These are phyloP conservation scores for Rhipidura dahli DNA, from an alignment of 2,113 vertebrate genomes.

Conservation along the genomic window DNA sequence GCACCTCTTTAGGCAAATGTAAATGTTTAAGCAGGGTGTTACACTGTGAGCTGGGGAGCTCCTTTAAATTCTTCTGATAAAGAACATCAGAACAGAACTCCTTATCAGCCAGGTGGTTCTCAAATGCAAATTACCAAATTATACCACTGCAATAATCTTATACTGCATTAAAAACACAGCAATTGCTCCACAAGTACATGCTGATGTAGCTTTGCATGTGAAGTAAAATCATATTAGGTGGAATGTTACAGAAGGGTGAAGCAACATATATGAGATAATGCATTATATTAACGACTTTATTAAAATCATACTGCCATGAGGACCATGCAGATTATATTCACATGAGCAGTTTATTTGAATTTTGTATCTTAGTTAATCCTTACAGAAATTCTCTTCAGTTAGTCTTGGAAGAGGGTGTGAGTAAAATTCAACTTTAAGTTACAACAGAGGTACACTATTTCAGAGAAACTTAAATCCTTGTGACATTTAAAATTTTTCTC, in stretches of 20 bases:
- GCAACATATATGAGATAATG: neutral
- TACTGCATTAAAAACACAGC: neutral
- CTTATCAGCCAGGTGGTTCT: neutral
- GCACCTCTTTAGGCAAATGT: neutral
- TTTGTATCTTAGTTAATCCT: neutral
- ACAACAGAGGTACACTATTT: neutral
- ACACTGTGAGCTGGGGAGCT: neutral
- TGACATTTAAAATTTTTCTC: neutral
- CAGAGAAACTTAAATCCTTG: neutral
- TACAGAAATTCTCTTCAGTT: neutral
- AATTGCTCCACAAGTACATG: neutral
- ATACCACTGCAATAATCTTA: neutral
- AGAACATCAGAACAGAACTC: neutral
- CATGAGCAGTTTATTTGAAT: neutral
- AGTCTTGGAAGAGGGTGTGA: neutral
- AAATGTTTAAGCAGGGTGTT: neutral
- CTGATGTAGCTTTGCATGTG: neutral
- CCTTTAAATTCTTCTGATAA: neutral
- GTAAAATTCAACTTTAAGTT: neutral
- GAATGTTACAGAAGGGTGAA: neutral
- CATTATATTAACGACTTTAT: neutral
- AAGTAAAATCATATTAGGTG: neutral
- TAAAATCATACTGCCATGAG: neutral
- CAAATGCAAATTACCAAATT: neutral
- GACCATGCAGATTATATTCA: neutral